These are phyloP conservation scores for Uropsilus gracilis DNA, from an alignment of 2,113 vertebrate genomes.

Conservation along the genomic window DNA sequence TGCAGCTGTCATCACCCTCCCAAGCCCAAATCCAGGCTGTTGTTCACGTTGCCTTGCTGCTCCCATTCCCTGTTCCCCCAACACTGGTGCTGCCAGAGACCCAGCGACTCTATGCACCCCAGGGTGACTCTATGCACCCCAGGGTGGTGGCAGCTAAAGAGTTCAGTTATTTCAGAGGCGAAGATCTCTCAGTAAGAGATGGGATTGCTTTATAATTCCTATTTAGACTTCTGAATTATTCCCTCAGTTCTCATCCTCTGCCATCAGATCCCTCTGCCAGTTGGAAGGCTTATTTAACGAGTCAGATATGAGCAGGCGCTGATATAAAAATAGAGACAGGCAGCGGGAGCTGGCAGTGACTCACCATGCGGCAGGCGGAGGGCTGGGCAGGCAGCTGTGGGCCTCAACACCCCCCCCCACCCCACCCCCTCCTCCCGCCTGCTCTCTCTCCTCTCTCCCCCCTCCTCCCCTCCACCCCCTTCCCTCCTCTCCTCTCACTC, in stretches of 20 bases:
- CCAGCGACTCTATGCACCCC: no score
- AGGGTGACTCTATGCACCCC: not conserved
- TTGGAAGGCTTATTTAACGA: constrained; percentile 75
- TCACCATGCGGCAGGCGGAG: constrained; percentile 65
- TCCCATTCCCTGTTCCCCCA: not conserved
- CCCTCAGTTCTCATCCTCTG: not conserved
- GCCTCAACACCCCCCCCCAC: rapidly evolving
- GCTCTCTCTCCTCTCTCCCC: rapidly evolving
- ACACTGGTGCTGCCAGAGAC: no score
- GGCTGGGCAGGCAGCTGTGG: constrained; percentile 68
- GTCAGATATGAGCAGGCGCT: constrained; percentile 81
- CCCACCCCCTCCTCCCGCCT: no score
- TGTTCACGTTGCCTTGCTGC: not conserved
- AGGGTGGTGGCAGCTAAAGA: not conserved
- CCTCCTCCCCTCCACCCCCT: rapidly evolving
- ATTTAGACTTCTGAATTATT: constrained; percentile 9
- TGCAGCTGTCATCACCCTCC: not conserved
- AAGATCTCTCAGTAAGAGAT: not conserved
- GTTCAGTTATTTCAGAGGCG: not conserved
- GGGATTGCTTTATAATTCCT: constrained; percentile 1
- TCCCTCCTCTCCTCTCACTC: rapidly evolving
- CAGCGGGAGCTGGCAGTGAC: constrained; percentile 76
- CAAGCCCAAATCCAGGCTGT: not conserved
- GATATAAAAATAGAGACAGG: constrained; percentile 86
- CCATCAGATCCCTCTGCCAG: constrained; percentile 57